Conservation (phyloP, 2,888 invertebrate species). For the Coleophora flavipennella region DNA sequence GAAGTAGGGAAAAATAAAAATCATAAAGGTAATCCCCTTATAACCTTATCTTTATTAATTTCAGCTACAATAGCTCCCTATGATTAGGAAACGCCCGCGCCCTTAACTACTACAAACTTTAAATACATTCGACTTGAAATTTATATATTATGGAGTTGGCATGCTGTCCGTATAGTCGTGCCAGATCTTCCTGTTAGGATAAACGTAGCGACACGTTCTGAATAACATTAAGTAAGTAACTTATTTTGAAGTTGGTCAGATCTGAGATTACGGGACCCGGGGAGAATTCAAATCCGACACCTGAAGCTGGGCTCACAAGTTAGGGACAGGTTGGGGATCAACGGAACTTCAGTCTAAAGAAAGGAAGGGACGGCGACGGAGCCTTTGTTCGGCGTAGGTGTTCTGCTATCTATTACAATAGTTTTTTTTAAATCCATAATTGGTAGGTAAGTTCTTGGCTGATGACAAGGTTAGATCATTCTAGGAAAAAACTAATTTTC, state of each 20-base stretch:
- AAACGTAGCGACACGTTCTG: constrained; percentile 65
- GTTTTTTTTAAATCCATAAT: no score
- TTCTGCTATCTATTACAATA: no score
- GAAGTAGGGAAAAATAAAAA: no score
- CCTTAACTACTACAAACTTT: constrained; percentile 23
- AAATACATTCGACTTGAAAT: constrained; percentile 34
- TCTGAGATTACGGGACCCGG: constrained; percentile 15
- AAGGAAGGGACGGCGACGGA: no score
- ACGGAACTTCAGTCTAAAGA: no score
- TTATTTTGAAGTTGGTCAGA: constrained; percentile 19
- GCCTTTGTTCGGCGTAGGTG: no score
- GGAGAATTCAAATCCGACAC: constrained; percentile 31
- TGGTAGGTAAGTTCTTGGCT: no score
- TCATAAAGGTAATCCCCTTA: no score
- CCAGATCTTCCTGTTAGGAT: constrained; percentile 61
- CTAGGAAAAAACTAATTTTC: no score
- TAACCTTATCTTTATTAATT: not conserved
- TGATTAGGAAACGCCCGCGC: constrained; percentile 17
- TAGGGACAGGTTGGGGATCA: no score
- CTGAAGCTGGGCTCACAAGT: no score
- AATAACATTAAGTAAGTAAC: constrained; percentile 55
- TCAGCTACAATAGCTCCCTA: constrained; percentile 10
- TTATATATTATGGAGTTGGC: constrained; percentile 51
- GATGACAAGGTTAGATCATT: no score
- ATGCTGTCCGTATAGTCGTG: constrained; percentile 51